Conservation (phyloP, 2,797 vertebrate genomes). For the Schizothorax lantsangensis region DNA sequence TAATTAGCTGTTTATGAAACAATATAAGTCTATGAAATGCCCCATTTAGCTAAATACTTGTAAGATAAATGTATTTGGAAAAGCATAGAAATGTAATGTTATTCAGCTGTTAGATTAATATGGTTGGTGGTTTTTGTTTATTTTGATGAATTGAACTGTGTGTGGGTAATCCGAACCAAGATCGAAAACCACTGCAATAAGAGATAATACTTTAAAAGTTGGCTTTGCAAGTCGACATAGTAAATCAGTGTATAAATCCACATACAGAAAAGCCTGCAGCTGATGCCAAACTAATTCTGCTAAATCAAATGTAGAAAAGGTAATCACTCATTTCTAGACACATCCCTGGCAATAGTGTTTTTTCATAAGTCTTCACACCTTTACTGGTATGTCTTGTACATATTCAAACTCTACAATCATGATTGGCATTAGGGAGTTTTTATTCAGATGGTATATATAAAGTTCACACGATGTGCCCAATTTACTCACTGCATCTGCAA, state of each 20-base stretch:
- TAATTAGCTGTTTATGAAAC: too few species aligned
- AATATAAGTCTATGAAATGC: too few species aligned
- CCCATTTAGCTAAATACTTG: too few species aligned
- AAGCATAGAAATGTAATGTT: too few species aligned
- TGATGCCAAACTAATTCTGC: background rate
- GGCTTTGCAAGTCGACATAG: too few species aligned
- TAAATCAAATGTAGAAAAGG: background rate
- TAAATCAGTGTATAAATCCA: background rate
- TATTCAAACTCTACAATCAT: conserved; percentile 1
- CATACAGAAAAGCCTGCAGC: background rate
- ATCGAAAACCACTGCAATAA: too few species aligned
- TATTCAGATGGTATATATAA: conserved; percentile 3
- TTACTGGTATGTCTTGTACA: background rate
- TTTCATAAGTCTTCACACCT: background rate
- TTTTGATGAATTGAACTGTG: too few species aligned
- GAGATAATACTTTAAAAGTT: too few species aligned
- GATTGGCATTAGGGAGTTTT: background rate
- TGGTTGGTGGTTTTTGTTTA: too few species aligned
- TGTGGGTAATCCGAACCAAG: too few species aligned
- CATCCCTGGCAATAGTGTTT: background rate
- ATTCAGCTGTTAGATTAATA: too few species aligned
- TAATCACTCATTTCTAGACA: background rate
- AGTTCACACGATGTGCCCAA: background rate
- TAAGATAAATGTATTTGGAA: too few species aligned
- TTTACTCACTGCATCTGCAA: background rate